phyloP scores from a whole-genome alignment of 2,113 vertebrate genomes.

The Diadophis punctatus region DNA sequence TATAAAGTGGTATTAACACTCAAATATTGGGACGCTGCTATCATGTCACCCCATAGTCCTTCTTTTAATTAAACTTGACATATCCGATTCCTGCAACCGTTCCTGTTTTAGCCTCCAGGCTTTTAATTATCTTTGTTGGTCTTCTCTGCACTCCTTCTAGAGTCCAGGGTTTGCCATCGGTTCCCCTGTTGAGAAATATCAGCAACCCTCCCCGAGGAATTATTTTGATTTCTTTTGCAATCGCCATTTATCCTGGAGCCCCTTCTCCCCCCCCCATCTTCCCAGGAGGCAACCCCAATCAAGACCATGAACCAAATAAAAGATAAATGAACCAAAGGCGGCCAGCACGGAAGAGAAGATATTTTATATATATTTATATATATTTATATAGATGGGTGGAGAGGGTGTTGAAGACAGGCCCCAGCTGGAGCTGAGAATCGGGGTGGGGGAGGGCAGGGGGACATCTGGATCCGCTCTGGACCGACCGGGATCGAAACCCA shows the following conservation, averaged over 20 bases:
- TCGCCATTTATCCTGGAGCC: too few relatives aligned
- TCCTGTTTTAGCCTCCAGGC: too few relatives aligned
- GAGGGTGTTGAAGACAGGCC: neutral
- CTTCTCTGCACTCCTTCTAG: too few relatives aligned
- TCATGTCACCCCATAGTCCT: too few relatives aligned
- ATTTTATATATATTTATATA: too few relatives aligned
- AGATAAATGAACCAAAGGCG: neutral
- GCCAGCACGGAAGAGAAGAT: too few relatives aligned
- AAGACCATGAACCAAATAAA: neutral
- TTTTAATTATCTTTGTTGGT: too few relatives aligned
- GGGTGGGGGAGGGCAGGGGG: neutral
- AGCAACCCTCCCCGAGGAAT: neutral
- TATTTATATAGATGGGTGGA: neutral
- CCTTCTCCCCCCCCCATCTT: neutral
- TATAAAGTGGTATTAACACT: too few relatives aligned
- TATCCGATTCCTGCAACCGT: too few relatives aligned
- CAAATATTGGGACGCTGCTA: too few relatives aligned
- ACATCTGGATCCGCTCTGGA: slow-evolving; percentile 43
- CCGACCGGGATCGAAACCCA: slow-evolving; percentile 13
- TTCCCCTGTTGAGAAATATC: neutral
- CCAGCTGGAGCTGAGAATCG: slow-evolving; percentile 25
- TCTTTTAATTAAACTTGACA: too few relatives aligned
- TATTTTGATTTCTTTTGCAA: neutral
- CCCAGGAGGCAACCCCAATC: neutral
- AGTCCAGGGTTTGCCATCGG: too few relatives aligned